These are phyloP conservation scores for Actinia equina DNA, from an alignment of 64 coral and sea anemone species.

Conservation along the genomic window DNA sequence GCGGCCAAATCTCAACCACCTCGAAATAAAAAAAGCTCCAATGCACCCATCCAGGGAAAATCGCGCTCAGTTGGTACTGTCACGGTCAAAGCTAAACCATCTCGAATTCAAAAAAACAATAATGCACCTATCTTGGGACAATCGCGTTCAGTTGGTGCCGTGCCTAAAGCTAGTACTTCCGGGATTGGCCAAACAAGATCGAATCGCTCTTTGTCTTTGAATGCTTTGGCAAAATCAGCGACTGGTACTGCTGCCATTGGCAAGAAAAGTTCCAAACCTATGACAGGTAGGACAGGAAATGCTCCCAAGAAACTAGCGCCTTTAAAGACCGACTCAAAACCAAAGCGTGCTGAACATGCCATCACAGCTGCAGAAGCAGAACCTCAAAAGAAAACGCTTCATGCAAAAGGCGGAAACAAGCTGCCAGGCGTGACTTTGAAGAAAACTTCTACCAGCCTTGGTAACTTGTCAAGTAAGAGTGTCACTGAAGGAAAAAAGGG, in stretches of 20 bases:
- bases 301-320: not conserved
- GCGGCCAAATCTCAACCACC: not conserved
- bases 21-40: too few species aligned
- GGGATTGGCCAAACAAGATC: not conserved
- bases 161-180: not conserved
- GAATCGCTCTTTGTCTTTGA: not conserved
- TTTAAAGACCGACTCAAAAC: not conserved
- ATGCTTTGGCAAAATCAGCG: not conserved
- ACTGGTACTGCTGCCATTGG: not conserved
- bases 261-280: not conserved
- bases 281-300: not conserved
- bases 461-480: too few species aligned
- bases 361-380: not conserved
- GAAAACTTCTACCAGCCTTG: not conserved
- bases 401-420: not conserved
- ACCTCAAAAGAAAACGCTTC: not conserved
- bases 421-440: not conserved
- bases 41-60: not conserved
- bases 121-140: not conserved
- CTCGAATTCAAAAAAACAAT: too few species aligned
- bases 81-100: not conserved
- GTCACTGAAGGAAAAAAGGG: too few species aligned
- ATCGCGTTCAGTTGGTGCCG: not conserved
- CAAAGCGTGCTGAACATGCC: not conserved
- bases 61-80: not conserved